phyloP scores from a whole-genome alignment of 2,113 vertebrate genomes.

The Lipotes vexillifer region DNA sequence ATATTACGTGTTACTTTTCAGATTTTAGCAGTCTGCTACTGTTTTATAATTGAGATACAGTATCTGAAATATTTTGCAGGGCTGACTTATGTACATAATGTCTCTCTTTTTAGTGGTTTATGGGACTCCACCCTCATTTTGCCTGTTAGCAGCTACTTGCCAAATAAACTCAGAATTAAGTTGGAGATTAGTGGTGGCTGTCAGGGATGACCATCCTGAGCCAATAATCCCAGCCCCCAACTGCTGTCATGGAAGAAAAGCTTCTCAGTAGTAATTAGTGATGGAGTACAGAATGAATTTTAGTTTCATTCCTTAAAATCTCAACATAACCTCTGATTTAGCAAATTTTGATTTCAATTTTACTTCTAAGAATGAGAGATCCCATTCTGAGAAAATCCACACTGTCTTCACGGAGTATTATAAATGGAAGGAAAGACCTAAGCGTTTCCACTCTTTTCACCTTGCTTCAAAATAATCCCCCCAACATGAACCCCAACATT shows the following conservation, averaged over 20 bases:
- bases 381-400: background rate
- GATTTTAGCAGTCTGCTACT: background rate
- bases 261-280: background rate
- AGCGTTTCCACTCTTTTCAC: background rate
- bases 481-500: background rate
- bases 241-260: background rate
- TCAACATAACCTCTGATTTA: background rate
- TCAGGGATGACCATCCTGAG: background rate
- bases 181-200: background rate
- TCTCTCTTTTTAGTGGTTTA: background rate
- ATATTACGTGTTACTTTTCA: background rate
- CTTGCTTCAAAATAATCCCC: background rate
- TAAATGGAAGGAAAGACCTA: background rate
- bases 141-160: background rate
- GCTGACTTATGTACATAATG: background rate
- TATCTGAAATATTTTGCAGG: conserved; percentile 1
- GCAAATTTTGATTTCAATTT: background rate
- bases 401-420: background rate
- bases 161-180: conserved; percentile 5
- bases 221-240: background rate
- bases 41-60: background rate
- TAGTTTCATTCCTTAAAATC: background rate
- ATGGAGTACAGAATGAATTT: background rate
- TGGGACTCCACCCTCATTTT: background rate
- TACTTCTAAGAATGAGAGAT: background rate